Evolutionary conservation across 1,140 invertebrate genomes (phyloP).

Genomic region (Trachelipus rathkii): DNA sequence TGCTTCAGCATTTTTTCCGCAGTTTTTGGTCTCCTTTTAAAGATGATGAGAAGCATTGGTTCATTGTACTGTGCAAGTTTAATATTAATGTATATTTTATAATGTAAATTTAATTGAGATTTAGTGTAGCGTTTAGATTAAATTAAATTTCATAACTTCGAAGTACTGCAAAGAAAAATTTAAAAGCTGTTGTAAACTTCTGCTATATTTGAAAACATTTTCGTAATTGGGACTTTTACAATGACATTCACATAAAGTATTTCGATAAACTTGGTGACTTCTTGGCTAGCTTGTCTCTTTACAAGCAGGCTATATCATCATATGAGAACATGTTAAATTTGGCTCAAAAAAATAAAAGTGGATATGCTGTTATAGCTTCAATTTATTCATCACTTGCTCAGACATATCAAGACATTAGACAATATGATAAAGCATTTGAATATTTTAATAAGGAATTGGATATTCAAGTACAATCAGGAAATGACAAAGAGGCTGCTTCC

Average conservation of each 20-base stretch:
- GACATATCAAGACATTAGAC: slow-evolving; percentile 75
- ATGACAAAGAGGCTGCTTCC: slow-evolving; percentile 62
- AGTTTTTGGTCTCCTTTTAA: no score
- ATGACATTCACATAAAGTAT: slow-evolving; percentile 58
- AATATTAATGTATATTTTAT: no score
- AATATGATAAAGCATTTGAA: slow-evolving; percentile 68
- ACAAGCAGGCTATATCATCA: slow-evolving; percentile 66
- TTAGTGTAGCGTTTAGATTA: no score
- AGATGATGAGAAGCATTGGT: no score
- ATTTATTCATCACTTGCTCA: slow-evolving; percentile 81
- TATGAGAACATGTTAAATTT: slow-evolving; percentile 72
- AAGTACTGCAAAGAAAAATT: slow-evolving; percentile 60
- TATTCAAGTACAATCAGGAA: slow-evolving; percentile 59
- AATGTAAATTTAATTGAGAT: no score
- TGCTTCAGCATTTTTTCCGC: no score
- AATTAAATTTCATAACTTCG: no score
- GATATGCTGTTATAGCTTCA: slow-evolving; percentile 61
- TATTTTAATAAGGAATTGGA: slow-evolving; percentile 74
- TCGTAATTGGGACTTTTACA: slow-evolving; percentile 57
- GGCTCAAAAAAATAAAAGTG: slow-evolving; percentile 56
- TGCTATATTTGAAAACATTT: slow-evolving; percentile 64
- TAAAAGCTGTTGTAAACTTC: slow-evolving; percentile 62
- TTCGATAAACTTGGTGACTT: slow-evolving; percentile 81
- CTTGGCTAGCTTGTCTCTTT: slow-evolving; percentile 64
- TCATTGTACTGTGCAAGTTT: no score